Percentiles rank a stretch among this genome's conserved stretches.
phyloP scores from a whole-genome alignment of 2,888 invertebrate genomes.

The Asteroscopus sphinx region DNA sequence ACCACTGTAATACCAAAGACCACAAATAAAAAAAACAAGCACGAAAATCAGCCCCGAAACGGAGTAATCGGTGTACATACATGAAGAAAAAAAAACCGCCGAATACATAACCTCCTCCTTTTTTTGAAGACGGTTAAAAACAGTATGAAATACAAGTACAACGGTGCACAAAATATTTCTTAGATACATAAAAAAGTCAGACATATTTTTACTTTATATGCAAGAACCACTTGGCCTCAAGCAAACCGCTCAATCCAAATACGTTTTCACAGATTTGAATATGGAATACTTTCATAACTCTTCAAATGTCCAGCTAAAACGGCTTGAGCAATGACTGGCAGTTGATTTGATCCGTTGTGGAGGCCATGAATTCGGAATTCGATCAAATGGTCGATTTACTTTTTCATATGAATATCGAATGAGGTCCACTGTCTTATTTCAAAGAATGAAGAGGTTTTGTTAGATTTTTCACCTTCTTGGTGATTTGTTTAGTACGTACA shows the following conservation, averaged over 20 bases:
- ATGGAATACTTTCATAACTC: slow-evolving; percentile 36
- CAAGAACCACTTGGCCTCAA: slow-evolving; percentile 11
- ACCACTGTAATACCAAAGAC: too few relatives aligned
- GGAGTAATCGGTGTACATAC: too few relatives aligned
- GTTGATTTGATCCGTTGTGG: slow-evolving; percentile 36
- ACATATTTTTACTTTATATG: not conserved
- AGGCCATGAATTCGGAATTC: slow-evolving; percentile 33
- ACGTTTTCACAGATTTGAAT: slow-evolving; percentile 48
- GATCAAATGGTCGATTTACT: slow-evolving; percentile 24
- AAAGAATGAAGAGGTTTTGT: not conserved
- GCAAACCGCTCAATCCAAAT: slow-evolving; percentile 32
- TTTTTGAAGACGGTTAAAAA: too few relatives aligned
- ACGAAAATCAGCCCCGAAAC: too few relatives aligned
- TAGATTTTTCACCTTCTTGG: not conserved
- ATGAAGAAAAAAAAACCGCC: too few relatives aligned
- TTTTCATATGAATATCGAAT: slow-evolving; percentile 5
- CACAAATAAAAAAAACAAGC: too few relatives aligned
- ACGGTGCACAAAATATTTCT: not conserved
- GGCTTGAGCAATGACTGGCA: slow-evolving; percentile 17
- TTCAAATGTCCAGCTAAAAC: slow-evolving; percentile 34
- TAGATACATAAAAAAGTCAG: not conserved
- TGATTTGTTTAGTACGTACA: not conserved
- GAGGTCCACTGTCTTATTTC: not conserved
- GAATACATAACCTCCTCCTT: too few relatives aligned
- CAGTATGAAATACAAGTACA: too few relatives aligned